phyloP scores from a whole-genome alignment of 2,113 vertebrate genomes.

The Holacanthus passer region DNA sequence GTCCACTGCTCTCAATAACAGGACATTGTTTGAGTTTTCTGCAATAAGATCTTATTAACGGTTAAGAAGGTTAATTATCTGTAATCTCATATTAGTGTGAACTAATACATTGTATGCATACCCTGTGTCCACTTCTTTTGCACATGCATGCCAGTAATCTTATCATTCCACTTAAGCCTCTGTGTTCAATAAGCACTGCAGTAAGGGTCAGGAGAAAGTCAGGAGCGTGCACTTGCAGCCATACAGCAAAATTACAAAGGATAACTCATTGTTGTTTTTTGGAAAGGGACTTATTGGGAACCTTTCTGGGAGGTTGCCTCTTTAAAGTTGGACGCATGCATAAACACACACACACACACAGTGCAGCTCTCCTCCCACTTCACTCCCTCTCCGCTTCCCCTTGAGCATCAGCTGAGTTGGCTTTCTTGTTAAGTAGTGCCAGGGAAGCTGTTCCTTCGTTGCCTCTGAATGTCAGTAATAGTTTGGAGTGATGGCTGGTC shows the following conservation, averaged over 20 bases:
- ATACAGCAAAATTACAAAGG: slow-evolving; percentile 51
- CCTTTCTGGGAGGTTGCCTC: slow-evolving; percentile 63
- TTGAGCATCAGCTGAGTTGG: slow-evolving; percentile 68
- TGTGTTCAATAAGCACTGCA: slow-evolving; percentile 40
- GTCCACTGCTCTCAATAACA: slow-evolving; percentile 27
- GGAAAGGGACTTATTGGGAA: slow-evolving; percentile 62
- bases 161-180: slow-evolving; percentile 43
- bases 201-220: slow-evolving; percentile 64
- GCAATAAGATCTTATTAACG: slow-evolving; percentile 31
- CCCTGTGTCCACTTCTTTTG: slow-evolving; percentile 4
- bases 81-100: slow-evolving; percentile 43
- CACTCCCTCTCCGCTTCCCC: slow-evolving; percentile 34
- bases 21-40: slow-evolving; percentile 41
- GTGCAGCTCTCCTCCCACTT: slow-evolving; percentile 12
- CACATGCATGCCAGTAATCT: slow-evolving; percentile 31
- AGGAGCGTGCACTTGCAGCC: slow-evolving; percentile 27
- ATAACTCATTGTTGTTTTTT: slow-evolving; percentile 68
- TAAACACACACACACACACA: slow-evolving; percentile 25
- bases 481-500: slow-evolving; percentile 53
- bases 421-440: slow-evolving; percentile 57
- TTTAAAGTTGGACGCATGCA: slow-evolving; percentile 22
- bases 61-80: slow-evolving; percentile 42
- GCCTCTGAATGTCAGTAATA: slow-evolving; percentile 54
- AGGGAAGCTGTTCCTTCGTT: slow-evolving; percentile 56
- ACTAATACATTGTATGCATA: background rate